phyloP scores from a whole-genome alignment of 2,113 vertebrate genomes.

The Alaudala cheleensis region DNA sequence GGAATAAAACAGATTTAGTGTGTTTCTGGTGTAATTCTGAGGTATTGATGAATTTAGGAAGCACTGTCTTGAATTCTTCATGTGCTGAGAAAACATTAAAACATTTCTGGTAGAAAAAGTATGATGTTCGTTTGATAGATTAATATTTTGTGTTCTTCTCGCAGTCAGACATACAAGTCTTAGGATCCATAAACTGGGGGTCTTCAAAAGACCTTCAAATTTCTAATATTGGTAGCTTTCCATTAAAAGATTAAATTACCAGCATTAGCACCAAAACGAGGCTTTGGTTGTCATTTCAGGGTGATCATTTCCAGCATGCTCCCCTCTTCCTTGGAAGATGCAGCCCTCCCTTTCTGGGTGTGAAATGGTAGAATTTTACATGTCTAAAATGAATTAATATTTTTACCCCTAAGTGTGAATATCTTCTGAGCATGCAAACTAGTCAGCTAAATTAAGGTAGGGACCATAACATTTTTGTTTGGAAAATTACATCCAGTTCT shows the following conservation, averaged over 20 bases:
- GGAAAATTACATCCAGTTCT: slow-evolving; percentile 26
- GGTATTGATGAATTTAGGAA: not conserved
- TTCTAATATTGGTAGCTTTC: not conserved
- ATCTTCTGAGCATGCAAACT: not conserved
- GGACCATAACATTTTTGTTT: slow-evolving; percentile 6
- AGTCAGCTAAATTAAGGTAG: not conserved
- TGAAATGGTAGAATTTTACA: not conserved
- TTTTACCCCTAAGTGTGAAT: not conserved
- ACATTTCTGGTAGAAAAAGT: not conserved
- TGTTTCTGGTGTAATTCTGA: not conserved
- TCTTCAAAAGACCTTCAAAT: not conserved
- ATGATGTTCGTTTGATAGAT: not conserved
- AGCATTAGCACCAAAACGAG: not conserved
- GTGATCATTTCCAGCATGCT: not conserved
- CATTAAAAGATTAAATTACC: not conserved
- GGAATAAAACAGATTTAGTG: not conserved
- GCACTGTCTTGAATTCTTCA: not conserved
- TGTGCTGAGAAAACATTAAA: not conserved
- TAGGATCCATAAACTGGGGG: not conserved
- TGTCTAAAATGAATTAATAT: not conserved
- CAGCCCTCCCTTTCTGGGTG: not conserved
- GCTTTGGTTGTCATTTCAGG: not conserved
- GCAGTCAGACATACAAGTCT: not conserved
- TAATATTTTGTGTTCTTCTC: not conserved
- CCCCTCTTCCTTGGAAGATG: not conserved